Conservation (phyloP, 2,797 vertebrate genomes). For the Pseudochirops cupreus region DNA sequence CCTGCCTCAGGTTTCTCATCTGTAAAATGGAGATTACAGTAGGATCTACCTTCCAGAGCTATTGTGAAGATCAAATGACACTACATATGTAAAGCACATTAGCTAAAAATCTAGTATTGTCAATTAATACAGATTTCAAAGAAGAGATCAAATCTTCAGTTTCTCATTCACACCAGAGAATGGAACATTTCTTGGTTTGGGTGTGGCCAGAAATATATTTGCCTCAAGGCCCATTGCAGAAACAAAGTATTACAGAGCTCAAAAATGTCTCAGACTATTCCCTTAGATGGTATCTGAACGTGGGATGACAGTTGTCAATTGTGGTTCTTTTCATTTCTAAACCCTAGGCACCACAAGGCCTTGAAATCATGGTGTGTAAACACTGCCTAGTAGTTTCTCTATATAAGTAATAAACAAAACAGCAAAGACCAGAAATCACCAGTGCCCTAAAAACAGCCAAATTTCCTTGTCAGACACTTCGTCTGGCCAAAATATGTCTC, state of each 20-base stretch:
- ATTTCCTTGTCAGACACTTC: background rate
- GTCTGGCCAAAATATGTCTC: constrained; percentile 24
- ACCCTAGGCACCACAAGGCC: background rate
- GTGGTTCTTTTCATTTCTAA: constrained; percentile 48
- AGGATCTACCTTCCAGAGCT: background rate
- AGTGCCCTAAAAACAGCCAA: background rate
- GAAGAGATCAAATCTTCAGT: background rate
- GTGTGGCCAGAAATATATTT: constrained; percentile 68
- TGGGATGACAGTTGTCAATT: constrained; percentile 22
- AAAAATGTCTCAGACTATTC: constrained; percentile 62
- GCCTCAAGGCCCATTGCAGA: background rate
- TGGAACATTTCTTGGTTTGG: constrained; percentile 49
- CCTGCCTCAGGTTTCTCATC: background rate
- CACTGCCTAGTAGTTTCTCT: constrained; percentile 12
- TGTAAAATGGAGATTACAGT: background rate
- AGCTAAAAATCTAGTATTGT: background rate
- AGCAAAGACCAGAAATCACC: background rate
- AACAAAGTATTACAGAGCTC: constrained; percentile 23
- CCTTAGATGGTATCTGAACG: constrained; percentile 64
- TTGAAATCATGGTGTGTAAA: constrained; percentile 8
- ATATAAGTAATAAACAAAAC: constrained; percentile 57
- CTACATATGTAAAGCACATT: background rate
- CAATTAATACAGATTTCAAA: background rate
- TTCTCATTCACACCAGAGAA: background rate
- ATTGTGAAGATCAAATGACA: background rate